Conservation (phyloP, 2,888 invertebrate species). For the Stegana nigrithorax region DNA sequence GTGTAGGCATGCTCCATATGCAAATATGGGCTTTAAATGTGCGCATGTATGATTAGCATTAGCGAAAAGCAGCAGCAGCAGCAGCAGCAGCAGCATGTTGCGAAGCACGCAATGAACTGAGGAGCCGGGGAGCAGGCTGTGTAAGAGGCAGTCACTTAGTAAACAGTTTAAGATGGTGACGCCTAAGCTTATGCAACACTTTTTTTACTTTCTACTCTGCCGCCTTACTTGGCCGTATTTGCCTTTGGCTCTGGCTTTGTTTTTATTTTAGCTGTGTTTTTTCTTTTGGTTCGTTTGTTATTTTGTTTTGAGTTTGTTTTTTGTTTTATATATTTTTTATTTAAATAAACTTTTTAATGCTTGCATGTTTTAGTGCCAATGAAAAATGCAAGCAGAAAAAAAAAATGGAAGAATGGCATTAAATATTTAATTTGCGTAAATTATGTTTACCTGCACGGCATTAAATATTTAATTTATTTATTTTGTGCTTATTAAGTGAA, state of each 20-base stretch:
- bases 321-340: conserved; percentile 2
- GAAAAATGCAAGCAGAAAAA: neutral
- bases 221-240: neutral
- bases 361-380: neutral
- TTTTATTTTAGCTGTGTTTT: neutral
- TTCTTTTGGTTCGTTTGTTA: neutral
- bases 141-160: conserved; percentile 3
- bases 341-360: neutral
- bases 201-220: neutral
- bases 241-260: neutral
- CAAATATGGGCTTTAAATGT: conserved; percentile 32
- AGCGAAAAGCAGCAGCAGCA: too few species aligned
- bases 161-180: neutral
- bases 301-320: neutral
- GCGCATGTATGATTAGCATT: conserved; percentile 13
- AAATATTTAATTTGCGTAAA: conserved; percentile 7
- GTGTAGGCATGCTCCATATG: conserved; percentile 42
- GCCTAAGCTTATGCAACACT: conserved; percentile 8
- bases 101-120: too few species aligned
- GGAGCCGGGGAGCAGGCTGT: too few species aligned
- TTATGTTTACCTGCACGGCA: neutral
- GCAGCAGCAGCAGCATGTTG: too few species aligned
- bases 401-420: too few species aligned
- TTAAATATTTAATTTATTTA: neutral
- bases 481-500: neutral